Base-by-base conservation (phyloP, 1,140 invertebrate genomes). In the Popillia japonica region DNA sequence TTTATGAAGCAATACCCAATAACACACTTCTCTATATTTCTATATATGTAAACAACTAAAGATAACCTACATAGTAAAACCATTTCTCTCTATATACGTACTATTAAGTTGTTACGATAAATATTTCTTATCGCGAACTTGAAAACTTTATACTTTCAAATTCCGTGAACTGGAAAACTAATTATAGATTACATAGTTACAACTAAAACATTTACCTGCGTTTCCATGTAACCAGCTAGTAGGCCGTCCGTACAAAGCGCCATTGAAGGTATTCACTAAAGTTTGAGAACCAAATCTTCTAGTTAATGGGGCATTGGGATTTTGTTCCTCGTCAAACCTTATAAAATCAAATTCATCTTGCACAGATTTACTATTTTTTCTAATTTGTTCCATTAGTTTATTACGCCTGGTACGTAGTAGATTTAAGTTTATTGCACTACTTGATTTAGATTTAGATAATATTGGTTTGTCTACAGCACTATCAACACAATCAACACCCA, bases 381-480 rank as follows among this genome's bases (percentile, higher is more conserved):
- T 72, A 2, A 79, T 78, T 44, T 81, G 79, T 68, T 84, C 83
- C 77, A 83, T 77, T 6, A 82, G 44, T 78, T 85, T 84, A 23
- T 83, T 83, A 11, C 84, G 80, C 14, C 85, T 77, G 7, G 80
- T 83, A 48, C 86, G 78, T 64, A 84, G 55, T 77, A 84, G 75
- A 64, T 82, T 86, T 75, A 87, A 81, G 80, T 87, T 87, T 22
- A 87, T 87, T 0, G 86, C 83, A 80, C 86, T 87, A 77, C 85
- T 86, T 20, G 85, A 86, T 79, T 87, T 86, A 2, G 86, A 83
- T 77, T 87, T 87, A 10, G 81, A 82, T 42, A 87, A 78, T 41
- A 83, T 68, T 1, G 86, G 85, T 76, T 84, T 83, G 23, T 84
- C 81, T 17, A 77, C 76, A 2, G 74, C 64, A 9, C 77, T 34